Evolutionary conservation across 2,797 vertebrate genomes (phyloP), one percentile per base, ranked within the genome.

Genomic region (Notolepis coatsorum): DNA sequence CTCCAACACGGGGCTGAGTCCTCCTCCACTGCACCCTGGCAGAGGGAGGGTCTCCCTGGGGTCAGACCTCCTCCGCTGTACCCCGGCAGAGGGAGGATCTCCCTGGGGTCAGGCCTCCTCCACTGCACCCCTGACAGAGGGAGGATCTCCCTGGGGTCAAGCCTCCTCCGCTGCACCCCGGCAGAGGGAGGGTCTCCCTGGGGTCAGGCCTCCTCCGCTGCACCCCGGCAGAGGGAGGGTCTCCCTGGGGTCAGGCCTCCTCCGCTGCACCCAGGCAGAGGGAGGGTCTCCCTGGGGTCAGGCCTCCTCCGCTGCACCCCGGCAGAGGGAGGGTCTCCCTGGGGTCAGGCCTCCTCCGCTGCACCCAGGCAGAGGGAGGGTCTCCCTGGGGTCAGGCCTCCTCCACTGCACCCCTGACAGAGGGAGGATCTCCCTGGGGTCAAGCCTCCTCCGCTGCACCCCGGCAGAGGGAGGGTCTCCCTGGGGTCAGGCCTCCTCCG

Each of bases 11-110:
- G 39, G 20, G 65, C 49, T 55, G 75, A 61, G 76, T 73, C 78
- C 78, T 70, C 65, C 82, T 78, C 74, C 41, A 72, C 79, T 74
- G 65, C 65, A 0, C 53, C 31, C 55, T 80, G 82, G 79, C 73
- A 31, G 61, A 38, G 28, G 39, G 60, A 82, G 82, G 79, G 56
- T 71, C 75, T 15, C 23, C 69, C 66, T 41, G 5, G 18, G 9
- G 80, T 72, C 57, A 39, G 71, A n/a, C n/a, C n/a, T n/a, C n/a
- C n/a, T n/a, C n/a, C n/a, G n/a, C n/a, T n/a, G n/a, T n/a, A n/a
- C n/a, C n/a, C n/a, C n/a, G n/a, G 65, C 21, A 0, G 37, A 38
- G 28, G 39, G 60, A 82, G 82, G 79, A 58, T 71, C 75, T 15
- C 23, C 69, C 66, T 41, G 5, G 18, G 9, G 80, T 72, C 57